Conservation (phyloP, 1,140 invertebrate species). For the Archegozetes longisetosus region DNA sequence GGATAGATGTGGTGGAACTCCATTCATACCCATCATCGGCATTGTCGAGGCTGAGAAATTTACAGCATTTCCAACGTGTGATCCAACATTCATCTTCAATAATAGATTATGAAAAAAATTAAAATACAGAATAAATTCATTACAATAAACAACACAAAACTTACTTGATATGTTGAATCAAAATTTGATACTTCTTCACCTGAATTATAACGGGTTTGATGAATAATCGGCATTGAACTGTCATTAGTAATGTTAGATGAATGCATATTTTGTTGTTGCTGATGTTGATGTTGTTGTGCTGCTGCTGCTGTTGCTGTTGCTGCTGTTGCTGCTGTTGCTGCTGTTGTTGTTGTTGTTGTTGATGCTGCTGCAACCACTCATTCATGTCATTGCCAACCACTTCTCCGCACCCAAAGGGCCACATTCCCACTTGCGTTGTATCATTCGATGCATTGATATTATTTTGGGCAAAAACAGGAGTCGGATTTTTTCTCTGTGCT, state of each 20-base stretch:
- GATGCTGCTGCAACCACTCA: neutral
- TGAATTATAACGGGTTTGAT: neutral
- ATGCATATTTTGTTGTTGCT: too few species aligned
- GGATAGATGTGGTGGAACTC: neutral
- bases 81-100: neutral
- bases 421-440: neutral
- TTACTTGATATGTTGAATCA: neutral
- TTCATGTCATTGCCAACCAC: neutral
- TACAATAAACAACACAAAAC: neutral
- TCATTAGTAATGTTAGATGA: too few species aligned
- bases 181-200: neutral
- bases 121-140: neutral
- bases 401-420: too few species aligned
- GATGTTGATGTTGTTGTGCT: neutral
- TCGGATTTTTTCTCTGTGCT: conserved; percentile 21
- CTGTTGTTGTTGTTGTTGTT: neutral
- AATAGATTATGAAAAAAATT: neutral
- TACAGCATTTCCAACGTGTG: too few species aligned
- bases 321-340: neutral
- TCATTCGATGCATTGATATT: neutral
- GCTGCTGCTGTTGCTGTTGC: neutral
- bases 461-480: neutral
- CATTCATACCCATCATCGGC: neutral
- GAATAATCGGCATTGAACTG: neutral
- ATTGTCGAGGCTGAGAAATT: neutral